phyloP scores from a whole-genome alignment of 2,888 invertebrate species.

The Elysia crispata region DNA sequence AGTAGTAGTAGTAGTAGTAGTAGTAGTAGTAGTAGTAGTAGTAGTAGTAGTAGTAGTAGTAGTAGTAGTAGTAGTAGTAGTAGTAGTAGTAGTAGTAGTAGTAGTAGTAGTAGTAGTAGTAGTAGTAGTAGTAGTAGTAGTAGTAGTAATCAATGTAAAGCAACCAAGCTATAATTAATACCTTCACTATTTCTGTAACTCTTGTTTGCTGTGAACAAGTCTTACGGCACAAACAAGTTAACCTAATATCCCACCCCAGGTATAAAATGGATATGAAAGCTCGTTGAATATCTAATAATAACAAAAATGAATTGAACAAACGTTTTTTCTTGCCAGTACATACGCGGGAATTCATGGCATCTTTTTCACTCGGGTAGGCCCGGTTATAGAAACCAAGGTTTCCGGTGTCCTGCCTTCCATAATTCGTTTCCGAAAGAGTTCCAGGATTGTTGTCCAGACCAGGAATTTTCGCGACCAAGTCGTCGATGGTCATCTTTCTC shows the following conservation, averaged over 20 bases:
- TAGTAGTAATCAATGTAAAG: too few species aligned
- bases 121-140: neutral
- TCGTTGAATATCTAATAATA: too few species aligned
- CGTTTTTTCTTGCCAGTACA: neutral
- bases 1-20: neutral
- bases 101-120: constrained; percentile 9
- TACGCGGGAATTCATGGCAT: constrained; percentile 51
- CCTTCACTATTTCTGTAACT: too few species aligned
- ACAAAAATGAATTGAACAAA: too few species aligned
- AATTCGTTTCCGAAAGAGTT: constrained; percentile 50
- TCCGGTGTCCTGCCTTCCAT: constrained; percentile 44
- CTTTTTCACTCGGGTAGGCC: constrained; percentile 47
- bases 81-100: constrained; percentile 9
- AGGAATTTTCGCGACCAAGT: constrained; percentile 58
- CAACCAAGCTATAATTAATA: too few species aligned
- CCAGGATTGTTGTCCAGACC: constrained; percentile 61
- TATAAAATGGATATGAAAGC: too few species aligned
- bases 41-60: constrained; percentile 9
- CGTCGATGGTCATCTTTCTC: too few species aligned
- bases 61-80: constrained; percentile 9
- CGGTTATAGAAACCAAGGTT: constrained; percentile 62
- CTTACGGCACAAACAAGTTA: too few species aligned
- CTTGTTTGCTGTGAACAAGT: too few species aligned
- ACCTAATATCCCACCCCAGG: too few species aligned
- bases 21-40: constrained; percentile 9